Evolutionary conservation across 2,888 invertebrate species (phyloP).

Genomic region (Calliopum simillimum): DNA sequence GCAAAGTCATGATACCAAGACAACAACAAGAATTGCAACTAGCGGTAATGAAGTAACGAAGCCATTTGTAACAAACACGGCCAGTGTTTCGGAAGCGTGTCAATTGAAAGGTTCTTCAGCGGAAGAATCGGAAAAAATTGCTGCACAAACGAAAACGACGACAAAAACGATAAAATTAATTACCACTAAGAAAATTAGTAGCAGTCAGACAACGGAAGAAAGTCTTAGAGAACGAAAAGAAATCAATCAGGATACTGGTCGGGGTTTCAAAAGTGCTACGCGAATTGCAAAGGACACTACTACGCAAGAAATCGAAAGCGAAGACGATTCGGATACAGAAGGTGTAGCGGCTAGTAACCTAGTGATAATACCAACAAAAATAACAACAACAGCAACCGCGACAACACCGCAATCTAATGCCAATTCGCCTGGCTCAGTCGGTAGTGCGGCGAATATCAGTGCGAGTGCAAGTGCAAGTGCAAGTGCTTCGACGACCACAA

Average conservation of each 20-base stretch:
- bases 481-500: constrained; percentile 14
- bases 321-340: constrained; percentile 62
- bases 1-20: constrained; percentile 54
- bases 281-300: not conserved
- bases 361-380: constrained; percentile 55
- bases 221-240: constrained; percentile 41
- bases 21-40: constrained; percentile 55
- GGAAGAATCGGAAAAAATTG: constrained; percentile 61
- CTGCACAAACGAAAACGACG: constrained; percentile 55
- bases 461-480: constrained; percentile 40
- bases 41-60: constrained; percentile 38
- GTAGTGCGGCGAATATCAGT: constrained; percentile 33
- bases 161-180: constrained; percentile 42
- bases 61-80: constrained; percentile 33
- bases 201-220: constrained; percentile 34
- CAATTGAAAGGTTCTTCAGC: constrained; percentile 62
- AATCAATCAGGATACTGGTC: constrained; percentile 31
- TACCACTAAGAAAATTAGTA: constrained; percentile 41
- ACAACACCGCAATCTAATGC: constrained; percentile 20
- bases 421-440: constrained; percentile 38
- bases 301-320: constrained; percentile 26
- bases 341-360: constrained; percentile 59
- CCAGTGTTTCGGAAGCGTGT: constrained; percentile 60
- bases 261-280: constrained; percentile 22
- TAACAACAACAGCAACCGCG: not conserved